Percentiles rank a stretch among this genome's conserved stretches.
Evolutionary conservation across 2,888 invertebrate genomes (phyloP).

Genomic region (Perizoma affinitatum): DNA sequence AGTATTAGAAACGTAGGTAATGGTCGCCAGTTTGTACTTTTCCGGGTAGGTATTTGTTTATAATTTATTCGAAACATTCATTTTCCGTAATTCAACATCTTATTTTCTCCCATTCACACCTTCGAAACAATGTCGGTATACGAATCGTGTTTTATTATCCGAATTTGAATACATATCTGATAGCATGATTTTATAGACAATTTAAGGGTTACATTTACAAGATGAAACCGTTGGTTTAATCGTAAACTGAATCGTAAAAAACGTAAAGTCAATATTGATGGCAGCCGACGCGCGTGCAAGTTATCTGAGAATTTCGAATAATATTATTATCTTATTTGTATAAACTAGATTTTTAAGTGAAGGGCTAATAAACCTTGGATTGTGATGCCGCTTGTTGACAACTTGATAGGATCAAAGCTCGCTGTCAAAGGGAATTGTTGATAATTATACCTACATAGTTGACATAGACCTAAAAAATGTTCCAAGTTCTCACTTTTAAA

Average conservation of each 20-base stretch:
- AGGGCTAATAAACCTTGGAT: constrained; percentile 24
- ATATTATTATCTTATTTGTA: constrained; percentile 40
- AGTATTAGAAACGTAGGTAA: no score
- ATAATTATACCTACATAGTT: not conserved
- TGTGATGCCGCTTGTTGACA: constrained; percentile 18
- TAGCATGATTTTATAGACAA: constrained; percentile 70
- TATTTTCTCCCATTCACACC: constrained; percentile 36
- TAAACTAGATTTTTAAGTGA: constrained; percentile 29
- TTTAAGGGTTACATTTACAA: constrained; percentile 73
- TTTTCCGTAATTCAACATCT: constrained; percentile 36
- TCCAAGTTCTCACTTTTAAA: no score
- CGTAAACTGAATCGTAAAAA: constrained; percentile 70
- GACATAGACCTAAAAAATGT: not conserved
- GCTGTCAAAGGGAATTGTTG: not conserved
- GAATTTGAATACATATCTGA: constrained; percentile 59
- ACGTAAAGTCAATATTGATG: constrained; percentile 68
- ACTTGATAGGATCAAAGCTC: constrained; percentile 20
- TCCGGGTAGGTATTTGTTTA: constrained; percentile 2
- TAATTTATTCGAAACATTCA: constrained; percentile 35
- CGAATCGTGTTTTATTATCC: constrained; percentile 54
- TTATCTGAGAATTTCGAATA: constrained; percentile 66
- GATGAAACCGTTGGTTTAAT: constrained; percentile 75
- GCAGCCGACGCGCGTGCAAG: constrained; percentile 53
- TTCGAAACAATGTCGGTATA: constrained; percentile 47
- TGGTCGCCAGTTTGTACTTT: not conserved